Percentiles rank a stretch among this genome's conserved stretches.
phyloP scores from a whole-genome alignment of 2,797 vertebrate species.

The Takifugu rubripes region DNA sequence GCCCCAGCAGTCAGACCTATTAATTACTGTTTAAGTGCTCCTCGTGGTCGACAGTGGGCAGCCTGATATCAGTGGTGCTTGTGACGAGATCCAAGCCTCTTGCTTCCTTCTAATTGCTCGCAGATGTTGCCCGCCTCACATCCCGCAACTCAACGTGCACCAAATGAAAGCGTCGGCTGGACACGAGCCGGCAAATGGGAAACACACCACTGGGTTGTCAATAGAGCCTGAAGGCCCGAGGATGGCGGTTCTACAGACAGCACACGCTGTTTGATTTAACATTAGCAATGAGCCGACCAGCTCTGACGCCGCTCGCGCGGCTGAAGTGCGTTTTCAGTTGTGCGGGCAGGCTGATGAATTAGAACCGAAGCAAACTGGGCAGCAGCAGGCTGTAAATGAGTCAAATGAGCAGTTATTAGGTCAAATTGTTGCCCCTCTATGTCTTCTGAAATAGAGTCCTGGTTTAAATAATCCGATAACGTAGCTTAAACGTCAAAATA shows the following conservation, averaged over 20 bases:
- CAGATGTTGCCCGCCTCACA: conserved; percentile 69
- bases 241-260: conserved; percentile 56
- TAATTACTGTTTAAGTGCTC: conserved; percentile 1
- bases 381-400: conserved; percentile 13
- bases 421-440: too few relatives aligned
- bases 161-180: conserved; percentile 63
- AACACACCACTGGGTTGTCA: conserved; percentile 58
- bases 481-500: too few relatives aligned
- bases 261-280: conserved; percentile 43
- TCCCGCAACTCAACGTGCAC: conserved; percentile 43
- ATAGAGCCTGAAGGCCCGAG: conserved; percentile 40
- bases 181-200: conserved; percentile 61
- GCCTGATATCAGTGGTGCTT: conserved; percentile 27
- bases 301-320: too few relatives aligned
- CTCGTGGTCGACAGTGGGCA: conserved; percentile 9
- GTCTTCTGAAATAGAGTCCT: too few relatives aligned
- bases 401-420: conserved; percentile 18
- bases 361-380: conserved; percentile 17
- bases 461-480: too few relatives aligned
- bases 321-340: too few relatives aligned
- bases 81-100: conserved; percentile 43
- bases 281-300: conserved; percentile 35
- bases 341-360: neutral
- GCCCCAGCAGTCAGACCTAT: neutral
- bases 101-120: conserved; percentile 56